Evolutionary conservation across 2,797 vertebrate species (phyloP).

Genomic region (Macropus fuliginosus): DNA sequence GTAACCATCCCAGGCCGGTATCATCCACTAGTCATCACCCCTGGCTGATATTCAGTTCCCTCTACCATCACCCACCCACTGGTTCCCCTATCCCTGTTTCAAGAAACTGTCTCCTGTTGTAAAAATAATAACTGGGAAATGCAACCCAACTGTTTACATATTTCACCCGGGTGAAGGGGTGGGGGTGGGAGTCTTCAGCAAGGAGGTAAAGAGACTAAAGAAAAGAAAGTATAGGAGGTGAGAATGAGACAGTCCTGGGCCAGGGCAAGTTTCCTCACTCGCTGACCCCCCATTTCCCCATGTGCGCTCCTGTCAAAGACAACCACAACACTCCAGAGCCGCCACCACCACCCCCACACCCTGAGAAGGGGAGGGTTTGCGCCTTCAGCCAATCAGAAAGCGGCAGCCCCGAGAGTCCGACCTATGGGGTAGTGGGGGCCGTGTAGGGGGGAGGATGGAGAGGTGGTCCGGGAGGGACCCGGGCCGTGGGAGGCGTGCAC

Average conservation of each 20-base stretch:
- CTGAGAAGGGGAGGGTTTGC: conserved; percentile 58
- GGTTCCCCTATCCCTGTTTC: conserved; percentile 26
- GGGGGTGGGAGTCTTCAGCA: not conserved
- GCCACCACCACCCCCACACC: conserved; percentile 44
- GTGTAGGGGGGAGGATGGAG: conserved; percentile 51
- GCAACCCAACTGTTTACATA: not conserved
- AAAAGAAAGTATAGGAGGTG: rapidly evolving
- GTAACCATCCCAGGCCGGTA: not conserved
- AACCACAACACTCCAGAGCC: conserved; percentile 73
- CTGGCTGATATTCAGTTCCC: not conserved
- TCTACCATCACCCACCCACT: not conserved
- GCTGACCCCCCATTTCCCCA: conserved; percentile 63
- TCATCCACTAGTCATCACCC: not conserved
- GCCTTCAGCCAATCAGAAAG: conserved; percentile 71
- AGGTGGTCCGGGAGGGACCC: conserved; percentile 67
- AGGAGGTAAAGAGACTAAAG: not conserved
- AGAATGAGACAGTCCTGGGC: not conserved
- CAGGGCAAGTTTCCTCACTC: conserved; percentile 32
- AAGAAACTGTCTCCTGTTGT: conserved; percentile 39
- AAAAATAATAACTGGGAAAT: conserved; percentile 21
- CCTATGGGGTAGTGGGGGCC: conserved; percentile 78
- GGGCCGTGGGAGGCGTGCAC: conserved; percentile 72
- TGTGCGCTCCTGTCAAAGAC: conserved; percentile 63
- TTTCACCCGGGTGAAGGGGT: not conserved
- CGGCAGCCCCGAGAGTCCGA: conserved; percentile 72